A percentile compares a stretch with the other conserved stretches of the same genome.
phyloP scores from a whole-genome alignment of 2,888 invertebrate genomes.

The Cheilosia scutellata region DNA sequence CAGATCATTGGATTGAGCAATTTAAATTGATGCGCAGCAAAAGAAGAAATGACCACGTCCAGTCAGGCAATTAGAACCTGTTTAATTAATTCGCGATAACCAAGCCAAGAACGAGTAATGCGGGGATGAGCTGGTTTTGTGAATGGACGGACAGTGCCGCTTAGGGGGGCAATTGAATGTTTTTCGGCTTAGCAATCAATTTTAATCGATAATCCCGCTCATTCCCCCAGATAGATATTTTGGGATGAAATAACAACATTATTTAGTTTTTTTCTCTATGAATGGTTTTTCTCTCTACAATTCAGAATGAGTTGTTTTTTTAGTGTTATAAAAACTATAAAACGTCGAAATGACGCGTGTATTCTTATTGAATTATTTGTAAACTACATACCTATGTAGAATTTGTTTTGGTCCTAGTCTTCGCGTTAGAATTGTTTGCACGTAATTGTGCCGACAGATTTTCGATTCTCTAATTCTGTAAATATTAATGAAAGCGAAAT shows the following conservation, averaged over 20 bases:
- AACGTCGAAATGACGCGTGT: conserved; percentile 36
- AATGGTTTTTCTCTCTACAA: background rate
- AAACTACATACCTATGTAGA: conserved; percentile 22
- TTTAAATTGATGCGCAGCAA: conserved; percentile 20
- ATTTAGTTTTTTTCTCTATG: conserved; percentile 12
- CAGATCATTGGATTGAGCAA: conserved; percentile 28
- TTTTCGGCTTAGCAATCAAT: conserved; percentile 11
- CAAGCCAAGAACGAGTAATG: background rate
- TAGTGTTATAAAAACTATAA: conserved; percentile 38
- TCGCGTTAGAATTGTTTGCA: conserved; percentile 44
- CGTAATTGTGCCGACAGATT: conserved; percentile 46
- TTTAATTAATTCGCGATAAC: conserved; percentile 57
- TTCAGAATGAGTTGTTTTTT: conserved; percentile 25
- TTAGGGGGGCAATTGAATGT: conserved; percentile 25
- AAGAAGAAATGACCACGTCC: conserved; percentile 10
- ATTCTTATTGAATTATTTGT: conserved; percentile 42
- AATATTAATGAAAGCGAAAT: conserved; percentile 29
- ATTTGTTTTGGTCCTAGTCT: conserved; percentile 27
- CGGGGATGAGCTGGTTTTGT: conserved; percentile 23
- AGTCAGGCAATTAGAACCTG: conserved; percentile 60
- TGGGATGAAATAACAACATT: conserved; percentile 10
- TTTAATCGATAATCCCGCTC: conserved; percentile 10
- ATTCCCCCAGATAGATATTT: conserved; percentile 3
- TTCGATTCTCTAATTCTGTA: background rate
- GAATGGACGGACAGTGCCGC: conserved; percentile 39